Base-by-base conservation (phyloP, 2,113 vertebrate species). In the Actenoides lindsayi region DNA sequence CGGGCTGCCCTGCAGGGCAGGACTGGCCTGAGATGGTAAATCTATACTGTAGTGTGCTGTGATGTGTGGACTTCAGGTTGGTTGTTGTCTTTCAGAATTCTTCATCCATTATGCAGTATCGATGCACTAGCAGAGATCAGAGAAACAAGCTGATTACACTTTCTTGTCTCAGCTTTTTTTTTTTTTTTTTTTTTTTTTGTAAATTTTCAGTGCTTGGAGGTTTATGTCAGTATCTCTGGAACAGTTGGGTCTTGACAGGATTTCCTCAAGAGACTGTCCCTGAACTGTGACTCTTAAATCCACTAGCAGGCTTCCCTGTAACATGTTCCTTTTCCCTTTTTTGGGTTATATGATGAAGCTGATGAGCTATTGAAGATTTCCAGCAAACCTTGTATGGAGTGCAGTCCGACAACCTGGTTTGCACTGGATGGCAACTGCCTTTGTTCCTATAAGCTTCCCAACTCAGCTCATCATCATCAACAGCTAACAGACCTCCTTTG, bases 401-500 rank as follows among this genome's bases (percentile, higher is more conserved):
- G n/a, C 44, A 87, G 41, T 12, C 33, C 6, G 3, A 68, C 46
- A 86, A 8, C 62, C 46, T 83, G 73, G 30, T 90, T 75, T 94
- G 57, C 53, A 19, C 56, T 76, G 73, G 65, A 39, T 87, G 68
- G 37, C 10, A 59, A 42, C 64, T 51, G 69, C 33, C 33, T 88
- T 41, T 39, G 59, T 91, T 64, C 37, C 64, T 83, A 14, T 68
- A 53, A 87, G 48, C 30, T 77, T 87, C 89, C 87, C 60, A 84
- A 0, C 42, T 41, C 44, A 25, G 30, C 30, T 87, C 77, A 35
- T 33, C 60, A 20, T 51, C 91, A 77, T 13, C 91, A 79, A 6
- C 56, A 75, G 64, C 83, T 70, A 67, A 86, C 90, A 93, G 71
- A 18, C 46, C 27, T 83, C 68, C 76, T 97, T 96, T 95, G 93